phyloP scores from a whole-genome alignment of 2,797 vertebrate genomes.

The Rhinophrynus dorsalis region DNA sequence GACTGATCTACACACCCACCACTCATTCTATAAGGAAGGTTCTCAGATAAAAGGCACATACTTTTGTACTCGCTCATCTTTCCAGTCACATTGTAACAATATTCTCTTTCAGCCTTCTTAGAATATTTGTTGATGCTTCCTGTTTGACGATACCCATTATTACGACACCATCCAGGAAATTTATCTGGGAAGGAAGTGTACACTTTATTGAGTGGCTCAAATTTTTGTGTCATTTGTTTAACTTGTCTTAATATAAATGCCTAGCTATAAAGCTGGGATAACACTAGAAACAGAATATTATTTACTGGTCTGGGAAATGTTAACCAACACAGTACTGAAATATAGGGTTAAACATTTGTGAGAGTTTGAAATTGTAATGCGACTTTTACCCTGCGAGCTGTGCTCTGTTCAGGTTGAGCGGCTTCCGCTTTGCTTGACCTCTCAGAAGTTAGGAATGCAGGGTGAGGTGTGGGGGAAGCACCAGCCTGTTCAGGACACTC shows the following conservation, averaged over 20 bases:
- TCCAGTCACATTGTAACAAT: not conserved
- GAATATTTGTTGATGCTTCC: too few species aligned
- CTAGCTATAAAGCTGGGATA: too few species aligned
- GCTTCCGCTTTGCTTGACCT: conserved; percentile 11
- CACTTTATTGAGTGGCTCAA: too few species aligned
- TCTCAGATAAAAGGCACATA: too few species aligned
- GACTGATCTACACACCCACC: too few species aligned
- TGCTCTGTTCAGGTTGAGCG: conserved; percentile 22
- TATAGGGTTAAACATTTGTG: not conserved
- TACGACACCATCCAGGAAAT: not conserved
- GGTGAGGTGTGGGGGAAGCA: conserved; percentile 2
- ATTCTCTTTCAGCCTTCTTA: not conserved
- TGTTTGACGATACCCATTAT: not conserved
- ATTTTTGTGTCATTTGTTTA: too few species aligned
- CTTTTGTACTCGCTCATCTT: too few species aligned
- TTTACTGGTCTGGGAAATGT: not conserved
- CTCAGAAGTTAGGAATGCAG: conserved; percentile 29
- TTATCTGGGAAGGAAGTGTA: not conserved
- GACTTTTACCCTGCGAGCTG: conserved; percentile 22
- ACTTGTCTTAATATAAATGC: too few species aligned
- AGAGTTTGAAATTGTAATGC: not conserved
- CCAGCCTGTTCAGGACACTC: not conserved
- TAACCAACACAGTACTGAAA: not conserved
- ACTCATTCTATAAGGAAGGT: too few species aligned
- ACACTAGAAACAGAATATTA: too few species aligned